These are phyloP conservation scores for Bradypus variegatus DNA, from an alignment of 2,797 vertebrate genomes.

Conservation along the genomic window DNA sequence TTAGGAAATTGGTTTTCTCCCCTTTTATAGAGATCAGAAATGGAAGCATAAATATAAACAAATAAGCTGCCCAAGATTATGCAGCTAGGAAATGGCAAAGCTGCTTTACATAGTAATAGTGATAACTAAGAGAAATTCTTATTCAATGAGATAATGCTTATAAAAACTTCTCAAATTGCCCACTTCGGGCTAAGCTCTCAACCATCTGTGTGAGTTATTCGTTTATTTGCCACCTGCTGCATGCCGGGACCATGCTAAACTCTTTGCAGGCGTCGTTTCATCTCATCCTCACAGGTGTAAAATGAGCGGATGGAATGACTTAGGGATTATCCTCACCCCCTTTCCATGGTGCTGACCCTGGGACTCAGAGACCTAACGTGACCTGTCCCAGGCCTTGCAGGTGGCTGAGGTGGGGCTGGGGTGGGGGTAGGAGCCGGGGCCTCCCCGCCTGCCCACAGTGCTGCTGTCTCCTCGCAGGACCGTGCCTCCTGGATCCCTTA, in stretches of 20 bases:
- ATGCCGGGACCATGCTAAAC: background rate
- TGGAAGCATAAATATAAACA: background rate
- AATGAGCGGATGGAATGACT: background rate
- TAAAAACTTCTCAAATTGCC: background rate
- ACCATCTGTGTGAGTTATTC: too few species aligned
- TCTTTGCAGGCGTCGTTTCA: accelerated
- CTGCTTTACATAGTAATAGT: background rate
- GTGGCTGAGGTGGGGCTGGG: background rate
- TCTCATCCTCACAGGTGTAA: background rate
- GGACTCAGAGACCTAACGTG: background rate
- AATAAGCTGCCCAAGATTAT: background rate
- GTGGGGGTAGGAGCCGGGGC: background rate
- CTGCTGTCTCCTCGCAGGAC: constrained; percentile 69
- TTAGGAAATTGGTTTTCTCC: background rate
- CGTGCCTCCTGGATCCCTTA: constrained; percentile 85
- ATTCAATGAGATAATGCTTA: background rate
- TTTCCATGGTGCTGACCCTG: background rate
- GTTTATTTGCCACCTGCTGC: background rate
- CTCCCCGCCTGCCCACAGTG: background rate
- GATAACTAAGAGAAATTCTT: background rate
- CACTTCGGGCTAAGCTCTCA: background rate
- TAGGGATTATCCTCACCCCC: too few species aligned
- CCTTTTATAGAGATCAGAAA: background rate
- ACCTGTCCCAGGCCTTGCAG: background rate
- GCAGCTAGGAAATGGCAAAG: too few species aligned